Evolutionary conservation across 2,797 vertebrate genomes (phyloP).

Genomic region (Alca torda): DNA sequence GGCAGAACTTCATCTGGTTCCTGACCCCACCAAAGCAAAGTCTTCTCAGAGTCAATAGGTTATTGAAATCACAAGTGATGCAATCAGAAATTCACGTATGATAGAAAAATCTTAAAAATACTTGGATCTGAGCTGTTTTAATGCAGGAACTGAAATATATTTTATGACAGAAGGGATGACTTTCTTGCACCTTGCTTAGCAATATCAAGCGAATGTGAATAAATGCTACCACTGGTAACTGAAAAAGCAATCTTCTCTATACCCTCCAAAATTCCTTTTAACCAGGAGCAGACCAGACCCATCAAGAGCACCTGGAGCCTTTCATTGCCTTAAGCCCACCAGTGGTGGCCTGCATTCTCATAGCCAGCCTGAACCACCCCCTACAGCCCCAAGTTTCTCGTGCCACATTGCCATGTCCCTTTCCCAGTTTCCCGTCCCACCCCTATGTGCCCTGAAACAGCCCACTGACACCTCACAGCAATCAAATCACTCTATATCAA

Average conservation of each 20-base stretch:
- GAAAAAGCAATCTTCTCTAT: background rate
- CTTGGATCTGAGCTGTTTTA: background rate
- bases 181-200: background rate
- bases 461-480: background rate
- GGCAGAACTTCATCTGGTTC: background rate
- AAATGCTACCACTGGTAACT: background rate
- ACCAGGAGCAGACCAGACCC: background rate
- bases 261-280: background rate
- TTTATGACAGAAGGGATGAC: background rate
- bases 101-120: background rate
- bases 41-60: background rate
- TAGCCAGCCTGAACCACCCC: background rate
- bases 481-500: background rate
- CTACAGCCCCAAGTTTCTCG: background rate
- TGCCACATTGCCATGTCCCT: background rate
- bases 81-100: background rate
- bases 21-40: background rate
- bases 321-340: background rate
- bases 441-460: background rate
- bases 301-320: fast-evolving
- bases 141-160: background rate
- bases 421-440: background rate
- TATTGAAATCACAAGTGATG: background rate
- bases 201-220: background rate
- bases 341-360: background rate